Percentiles rank a stretch among this genome's conserved stretches.
phyloP scores from a whole-genome alignment of 2,113 vertebrate species.

The Vicugna pacos region DNA sequence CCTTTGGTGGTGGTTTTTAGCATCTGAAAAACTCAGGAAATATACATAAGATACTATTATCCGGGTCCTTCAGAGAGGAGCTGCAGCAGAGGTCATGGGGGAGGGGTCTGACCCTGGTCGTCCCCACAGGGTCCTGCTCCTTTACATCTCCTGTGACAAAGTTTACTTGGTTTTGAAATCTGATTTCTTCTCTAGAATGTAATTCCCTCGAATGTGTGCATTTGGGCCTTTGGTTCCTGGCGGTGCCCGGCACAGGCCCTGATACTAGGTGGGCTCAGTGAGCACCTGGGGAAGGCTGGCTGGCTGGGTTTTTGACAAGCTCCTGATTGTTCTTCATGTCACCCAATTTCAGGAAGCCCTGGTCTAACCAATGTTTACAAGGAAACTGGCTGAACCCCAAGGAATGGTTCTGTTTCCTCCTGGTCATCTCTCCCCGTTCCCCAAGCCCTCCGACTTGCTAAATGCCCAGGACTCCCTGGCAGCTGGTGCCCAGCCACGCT shows the following conservation, averaged over 20 bases:
- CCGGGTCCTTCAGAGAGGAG: too few species aligned
- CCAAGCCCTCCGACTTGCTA: too few species aligned
- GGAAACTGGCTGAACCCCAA: not conserved
- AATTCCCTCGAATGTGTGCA: not conserved
- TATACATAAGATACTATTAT: too few species aligned
- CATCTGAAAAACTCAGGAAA: too few species aligned
- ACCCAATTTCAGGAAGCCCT: not conserved
- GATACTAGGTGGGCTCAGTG: not conserved
- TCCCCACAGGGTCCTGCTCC: too few species aligned
- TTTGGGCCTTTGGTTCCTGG: not conserved
- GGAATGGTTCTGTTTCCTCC: not conserved
- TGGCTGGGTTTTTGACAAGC: not conserved
- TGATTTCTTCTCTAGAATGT: not conserved
- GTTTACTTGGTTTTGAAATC: not conserved
- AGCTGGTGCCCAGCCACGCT: accelerated
- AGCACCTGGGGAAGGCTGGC: not conserved
- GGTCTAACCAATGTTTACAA: not conserved
- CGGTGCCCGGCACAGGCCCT: not conserved
- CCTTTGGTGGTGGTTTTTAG: too few species aligned
- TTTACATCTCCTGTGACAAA: too few species aligned
- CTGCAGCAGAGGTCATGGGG: too few species aligned
- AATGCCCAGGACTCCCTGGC: not conserved
- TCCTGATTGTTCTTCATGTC: not conserved
- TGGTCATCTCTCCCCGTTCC: not conserved
- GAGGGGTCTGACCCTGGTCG: too few species aligned